Evolutionary conservation across 2,888 invertebrate genomes (phyloP), one percentile per base, ranked within the genome.

Genomic region (Graphium colonna): DNA sequence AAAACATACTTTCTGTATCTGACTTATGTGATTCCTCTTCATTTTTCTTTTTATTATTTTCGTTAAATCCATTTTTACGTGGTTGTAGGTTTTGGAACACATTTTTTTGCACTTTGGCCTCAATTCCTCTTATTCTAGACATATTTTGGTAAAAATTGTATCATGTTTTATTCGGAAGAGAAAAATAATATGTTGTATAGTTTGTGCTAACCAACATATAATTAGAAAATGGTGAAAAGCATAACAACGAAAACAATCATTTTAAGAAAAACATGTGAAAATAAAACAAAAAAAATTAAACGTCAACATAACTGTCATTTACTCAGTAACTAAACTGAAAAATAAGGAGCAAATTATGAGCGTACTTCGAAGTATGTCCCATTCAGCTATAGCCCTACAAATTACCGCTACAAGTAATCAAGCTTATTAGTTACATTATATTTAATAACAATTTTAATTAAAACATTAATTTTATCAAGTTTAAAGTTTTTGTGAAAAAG

Each of bases 51-150:
- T 68, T 77, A 51, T 58, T 69, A 10, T 68, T 67, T 68, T 79
- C 78, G 56, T 72, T 75, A 44, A 64, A 69, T 42, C 71, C 75
- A 64, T 77, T 77, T 62, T 70, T 77, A 56, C 67, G 75, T 51
- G 66, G 67, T 59, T 77, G 75, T 60, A 74, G 65, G 46, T 71
- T 71, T 64, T 76, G 55, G 28, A 55, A 43, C 28, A 51, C 55
- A 49, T 56, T 56, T 49, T 61, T 62, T 42, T 60, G 62, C 40
- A 58, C 73, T 60, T 81, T 83, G 65, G 78, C 69, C 70, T 82
- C 82, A 51, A 87, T 77, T 65, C 76, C 82, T 64, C 79, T 79
- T 62, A 82, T 85, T 71, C 85, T 83, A 68, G 87, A 87, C 85
- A 84, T 82, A 51, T 54, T 59, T 60, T 36, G 48, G 12, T 36